Base-by-base conservation (phyloP, 2,113 vertebrate genomes). In the Crotophaga sulcirostris region DNA sequence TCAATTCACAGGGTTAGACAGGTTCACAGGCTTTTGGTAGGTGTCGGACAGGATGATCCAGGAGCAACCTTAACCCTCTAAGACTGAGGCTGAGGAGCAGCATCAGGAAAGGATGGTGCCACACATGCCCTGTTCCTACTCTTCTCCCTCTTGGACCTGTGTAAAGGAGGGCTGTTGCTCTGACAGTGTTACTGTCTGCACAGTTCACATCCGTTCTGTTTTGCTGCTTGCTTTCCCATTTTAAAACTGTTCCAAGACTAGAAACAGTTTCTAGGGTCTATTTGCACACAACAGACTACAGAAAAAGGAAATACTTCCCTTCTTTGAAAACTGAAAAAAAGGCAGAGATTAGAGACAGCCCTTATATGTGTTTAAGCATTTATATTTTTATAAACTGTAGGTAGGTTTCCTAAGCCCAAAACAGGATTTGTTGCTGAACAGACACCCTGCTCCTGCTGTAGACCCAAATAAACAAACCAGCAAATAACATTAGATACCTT, bases 401-500 rank as follows among this genome's bases (percentile, higher is more conserved):
- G 13, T 18, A 73, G 6, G 29, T 72, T 93, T 84, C 66, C 42
- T 54, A 83, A 87, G 34, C 23, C 49, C 58, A 63, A 29, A 60
- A 56, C 8, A 83, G 24, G 15, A 73, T 60, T 76, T 40, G n/a
- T 44, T 82, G 78, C 49, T 69, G 54, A 72, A 54, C 42, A 66
- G 36, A 45, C 33, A n/a, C 4, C 6, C 31, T 25, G 38, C 6
- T 87, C 19, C 25, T 5, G 24, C 24, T 51, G 12, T 7, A 89
- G 58, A 74, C 17, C 16, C n/a, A 64, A 75, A 69, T 23, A 84
- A 91, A 83, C 24, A 58, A 74, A 54, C 3, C 6, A 80, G 42
- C 11, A 96, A 83, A 92, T 40, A 84, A 67, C 33, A 59, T 87
- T 9, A 84, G 89, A 91, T 97, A 97, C 96, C 97, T 97, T 92